These are phyloP conservation scores for Brachyptera putata DNA, from an alignment of 2,888 invertebrate species.

Conservation along the genomic window DNA sequence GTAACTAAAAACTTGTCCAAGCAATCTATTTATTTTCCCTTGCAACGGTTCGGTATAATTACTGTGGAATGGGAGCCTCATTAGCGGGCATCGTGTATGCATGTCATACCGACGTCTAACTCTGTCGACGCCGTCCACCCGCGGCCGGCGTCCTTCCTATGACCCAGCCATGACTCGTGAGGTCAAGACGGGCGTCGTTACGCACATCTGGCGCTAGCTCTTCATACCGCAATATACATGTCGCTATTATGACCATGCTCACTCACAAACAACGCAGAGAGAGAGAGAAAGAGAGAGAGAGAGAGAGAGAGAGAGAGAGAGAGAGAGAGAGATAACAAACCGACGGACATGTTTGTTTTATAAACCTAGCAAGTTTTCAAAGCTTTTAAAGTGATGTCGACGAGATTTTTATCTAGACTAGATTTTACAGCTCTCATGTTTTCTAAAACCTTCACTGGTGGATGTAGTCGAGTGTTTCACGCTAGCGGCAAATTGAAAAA, in stretches of 20 bases:
- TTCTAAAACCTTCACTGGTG: too few species aligned
- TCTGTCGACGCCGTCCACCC: too few species aligned
- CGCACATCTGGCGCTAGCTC: constrained; percentile 5
- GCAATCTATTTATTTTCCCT: too few species aligned
- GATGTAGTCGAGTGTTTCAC: constrained; percentile 12
- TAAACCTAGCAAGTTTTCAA: neutral
- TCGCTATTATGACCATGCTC: neutral
- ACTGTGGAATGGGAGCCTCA: too few species aligned
- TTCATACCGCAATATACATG: neutral
- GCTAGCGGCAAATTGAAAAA: constrained; percentile 15
- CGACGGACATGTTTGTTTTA: neutral
- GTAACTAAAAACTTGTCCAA: too few species aligned
- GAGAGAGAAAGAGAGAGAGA: too few species aligned
- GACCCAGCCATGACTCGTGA: too few species aligned
- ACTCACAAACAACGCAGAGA: neutral
- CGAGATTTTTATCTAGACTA: constrained; percentile 12
- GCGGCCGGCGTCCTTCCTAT: too few species aligned
- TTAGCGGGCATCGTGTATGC: constrained; percentile 4
- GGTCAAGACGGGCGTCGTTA: constrained; percentile 1
- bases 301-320: too few species aligned
- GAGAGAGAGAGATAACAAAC: too few species aligned
- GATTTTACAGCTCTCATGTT: constrained; percentile 10
- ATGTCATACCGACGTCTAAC: neutral
- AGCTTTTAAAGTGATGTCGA: constrained; percentile 8
- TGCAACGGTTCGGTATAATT: too few species aligned